These are phyloP conservation scores for Mesocentrotus franciscanus DNA, from an alignment of 53 echinoderm and acorn worm species.

Conservation along the genomic window DNA sequence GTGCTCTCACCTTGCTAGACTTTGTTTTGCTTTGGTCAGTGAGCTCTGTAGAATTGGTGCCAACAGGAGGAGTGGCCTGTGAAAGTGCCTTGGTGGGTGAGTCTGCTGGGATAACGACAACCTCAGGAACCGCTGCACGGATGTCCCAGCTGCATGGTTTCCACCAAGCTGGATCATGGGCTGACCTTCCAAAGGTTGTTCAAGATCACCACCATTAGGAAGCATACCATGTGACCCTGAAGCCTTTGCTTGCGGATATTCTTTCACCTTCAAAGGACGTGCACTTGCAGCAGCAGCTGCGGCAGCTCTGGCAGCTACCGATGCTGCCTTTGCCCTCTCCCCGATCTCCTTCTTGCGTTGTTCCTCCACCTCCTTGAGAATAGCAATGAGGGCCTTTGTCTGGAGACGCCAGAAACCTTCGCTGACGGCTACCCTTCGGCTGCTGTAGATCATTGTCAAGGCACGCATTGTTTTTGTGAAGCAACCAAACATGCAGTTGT, in stretches of 20 bases:
- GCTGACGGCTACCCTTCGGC: slow-evolving; percentile 59
- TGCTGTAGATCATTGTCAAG: slow-evolving; percentile 58
- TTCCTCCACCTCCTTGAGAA: slow-evolving; percentile 63
- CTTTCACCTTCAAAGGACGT: slow-evolving; percentile 15
- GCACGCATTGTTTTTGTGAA: slow-evolving; percentile 53
- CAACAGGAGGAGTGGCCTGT: neutral
- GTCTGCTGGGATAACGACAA: neutral
- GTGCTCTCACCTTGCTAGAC: slow-evolving; percentile 6
- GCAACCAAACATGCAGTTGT: slow-evolving; percentile 60
- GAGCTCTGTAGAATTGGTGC: neutral
- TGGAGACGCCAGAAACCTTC: slow-evolving; percentile 66
- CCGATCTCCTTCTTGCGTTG: slow-evolving; percentile 58
- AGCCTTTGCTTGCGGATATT: neutral
- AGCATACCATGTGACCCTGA: neutral
- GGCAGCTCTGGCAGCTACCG: slow-evolving; percentile 59
- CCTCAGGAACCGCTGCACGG: neutral
- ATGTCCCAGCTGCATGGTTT: neutral
- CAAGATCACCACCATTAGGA: slow-evolving; percentile 34
- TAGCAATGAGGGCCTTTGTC: slow-evolving; percentile 65
- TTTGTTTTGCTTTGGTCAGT: neutral
- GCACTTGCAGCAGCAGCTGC: slow-evolving; percentile 60
- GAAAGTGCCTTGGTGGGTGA: neutral
- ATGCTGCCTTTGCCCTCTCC: slow-evolving; percentile 56
- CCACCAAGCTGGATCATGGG: slow-evolving; percentile 44
- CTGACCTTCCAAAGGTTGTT: slow-evolving; percentile 2